These are phyloP conservation scores for Cebidichthys violaceus DNA, from an alignment of 2,113 vertebrate genomes.

Conservation along the genomic window DNA sequence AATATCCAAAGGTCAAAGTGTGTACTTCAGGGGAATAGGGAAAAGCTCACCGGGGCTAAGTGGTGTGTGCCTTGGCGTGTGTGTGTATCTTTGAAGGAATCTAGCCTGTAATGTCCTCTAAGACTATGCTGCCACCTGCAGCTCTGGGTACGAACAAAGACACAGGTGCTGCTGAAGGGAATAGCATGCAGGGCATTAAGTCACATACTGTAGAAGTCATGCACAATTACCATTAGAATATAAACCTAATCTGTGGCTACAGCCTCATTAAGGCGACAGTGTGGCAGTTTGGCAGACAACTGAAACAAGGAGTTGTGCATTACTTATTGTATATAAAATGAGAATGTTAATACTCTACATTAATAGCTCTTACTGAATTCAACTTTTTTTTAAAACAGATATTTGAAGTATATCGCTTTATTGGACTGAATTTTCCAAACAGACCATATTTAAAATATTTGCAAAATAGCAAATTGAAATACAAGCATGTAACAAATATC, in stretches of 20 bases:
- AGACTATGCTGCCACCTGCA: conserved; percentile 83
- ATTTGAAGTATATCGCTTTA: not conserved
- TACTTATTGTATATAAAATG: not conserved
- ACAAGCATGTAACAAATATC: too few species aligned
- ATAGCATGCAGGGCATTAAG: conserved; percentile 25
- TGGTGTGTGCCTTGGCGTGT: conserved; percentile 63
- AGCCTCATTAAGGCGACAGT: conserved; percentile 15
- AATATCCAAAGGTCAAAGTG: conserved; percentile 88
- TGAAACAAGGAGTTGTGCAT: not conserved
- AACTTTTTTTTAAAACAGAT: not conserved
- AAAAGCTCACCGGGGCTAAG: conserved; percentile 74
- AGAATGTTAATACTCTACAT: not conserved
- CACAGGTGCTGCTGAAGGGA: conserved; percentile 36
- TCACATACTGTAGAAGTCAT: conserved; percentile 37
- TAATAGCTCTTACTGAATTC: not conserved
- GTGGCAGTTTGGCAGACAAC: not conserved
- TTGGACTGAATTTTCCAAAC: not conserved
- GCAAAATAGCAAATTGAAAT: not conserved
- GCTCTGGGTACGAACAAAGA: conserved; percentile 77
- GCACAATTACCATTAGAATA: conserved; percentile 32
- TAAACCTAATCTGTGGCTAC: conserved; percentile 13
- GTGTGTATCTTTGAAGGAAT: conserved; percentile 70
- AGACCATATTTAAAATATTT: not conserved
- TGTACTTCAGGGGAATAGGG: conserved; percentile 73
- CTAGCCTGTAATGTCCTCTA: conserved; percentile 73